Evolutionary conservation across 1,140 invertebrate genomes (phyloP).

Genomic region (Penaeus japonicus): DNA sequence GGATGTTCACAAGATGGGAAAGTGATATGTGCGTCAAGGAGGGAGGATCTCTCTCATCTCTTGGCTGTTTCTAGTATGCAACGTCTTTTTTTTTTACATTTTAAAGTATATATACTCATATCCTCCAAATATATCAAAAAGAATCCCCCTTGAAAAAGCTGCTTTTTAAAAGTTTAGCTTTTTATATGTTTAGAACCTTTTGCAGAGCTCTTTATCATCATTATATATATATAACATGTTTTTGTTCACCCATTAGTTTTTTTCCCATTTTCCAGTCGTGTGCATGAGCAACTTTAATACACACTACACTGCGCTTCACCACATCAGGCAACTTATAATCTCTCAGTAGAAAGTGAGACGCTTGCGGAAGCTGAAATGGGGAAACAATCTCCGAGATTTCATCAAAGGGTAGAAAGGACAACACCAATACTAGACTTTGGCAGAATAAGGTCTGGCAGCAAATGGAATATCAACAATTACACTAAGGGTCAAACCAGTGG

Average conservation of each 20-base stretch:
- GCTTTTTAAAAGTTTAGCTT: slow-evolving; percentile 19
- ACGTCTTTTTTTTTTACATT: slow-evolving; percentile 10
- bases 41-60: slow-evolving; percentile 46
- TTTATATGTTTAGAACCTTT: neutral
- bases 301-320: slow-evolving; percentile 42
- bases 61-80: slow-evolving; percentile 41
- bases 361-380: slow-evolving; percentile 43
- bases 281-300: slow-evolving; percentile 37
- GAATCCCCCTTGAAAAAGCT: slow-evolving; percentile 27
- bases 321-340: slow-evolving; percentile 38
- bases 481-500: slow-evolving; percentile 47
- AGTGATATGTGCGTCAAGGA: slow-evolving; percentile 54
- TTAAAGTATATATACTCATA: neutral
- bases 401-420: slow-evolving; percentile 52
- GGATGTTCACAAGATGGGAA: slow-evolving; percentile 52
- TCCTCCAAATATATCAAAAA: slow-evolving; percentile 28
- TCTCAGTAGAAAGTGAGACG: slow-evolving; percentile 39
- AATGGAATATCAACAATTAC: slow-evolving; percentile 55
- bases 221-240: neutral
- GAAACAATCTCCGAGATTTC: slow-evolving; percentile 47
- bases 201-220: slow-evolving; percentile 9
- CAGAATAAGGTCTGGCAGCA: slow-evolving; percentile 56
- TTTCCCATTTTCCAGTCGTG: neutral
- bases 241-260: neutral
- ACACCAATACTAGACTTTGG: slow-evolving; percentile 58